Conservation (phyloP, 2,113 vertebrate genomes). For the Conger conger region DNA sequence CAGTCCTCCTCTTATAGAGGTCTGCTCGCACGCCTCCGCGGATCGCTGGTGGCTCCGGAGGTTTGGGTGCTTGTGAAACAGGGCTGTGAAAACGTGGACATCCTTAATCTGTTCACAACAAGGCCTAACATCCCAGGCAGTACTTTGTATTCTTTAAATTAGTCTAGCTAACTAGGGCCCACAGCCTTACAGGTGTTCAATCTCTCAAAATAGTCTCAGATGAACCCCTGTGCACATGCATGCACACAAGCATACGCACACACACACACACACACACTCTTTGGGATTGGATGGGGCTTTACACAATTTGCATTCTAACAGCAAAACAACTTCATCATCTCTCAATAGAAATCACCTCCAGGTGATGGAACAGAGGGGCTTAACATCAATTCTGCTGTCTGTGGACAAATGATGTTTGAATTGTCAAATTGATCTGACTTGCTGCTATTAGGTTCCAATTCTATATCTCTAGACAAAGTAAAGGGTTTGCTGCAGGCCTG, state of each 20-base stretch:
- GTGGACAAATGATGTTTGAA: not conserved
- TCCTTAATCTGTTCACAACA: not conserved
- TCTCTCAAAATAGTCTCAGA: not conserved
- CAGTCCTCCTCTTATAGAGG: not conserved
- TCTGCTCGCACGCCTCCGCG: not conserved
- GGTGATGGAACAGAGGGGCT: too few species aligned
- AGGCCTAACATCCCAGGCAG: not conserved
- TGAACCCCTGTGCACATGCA: not conserved
- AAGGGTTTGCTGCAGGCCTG: not conserved
- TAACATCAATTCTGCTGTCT: not conserved
- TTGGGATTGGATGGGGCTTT: not conserved
- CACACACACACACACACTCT: conserved; percentile 1
- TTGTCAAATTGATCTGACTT: not conserved
- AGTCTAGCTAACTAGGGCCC: not conserved
- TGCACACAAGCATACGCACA: conserved; percentile 15
- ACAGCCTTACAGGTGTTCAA: not conserved
- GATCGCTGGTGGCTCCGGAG: not conserved
- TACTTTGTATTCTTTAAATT: not conserved
- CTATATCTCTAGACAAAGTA: not conserved
- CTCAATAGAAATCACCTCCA: too few species aligned
- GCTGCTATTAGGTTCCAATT: not conserved
- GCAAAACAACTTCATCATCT: too few species aligned
- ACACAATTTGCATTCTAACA: not conserved
- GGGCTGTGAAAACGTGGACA: too few species aligned
- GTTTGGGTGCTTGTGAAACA: too few species aligned